These are phyloP conservation scores for Neotoma lepida DNA, from an alignment of 2,113 vertebrate genomes.

Conservation along the genomic window DNA sequence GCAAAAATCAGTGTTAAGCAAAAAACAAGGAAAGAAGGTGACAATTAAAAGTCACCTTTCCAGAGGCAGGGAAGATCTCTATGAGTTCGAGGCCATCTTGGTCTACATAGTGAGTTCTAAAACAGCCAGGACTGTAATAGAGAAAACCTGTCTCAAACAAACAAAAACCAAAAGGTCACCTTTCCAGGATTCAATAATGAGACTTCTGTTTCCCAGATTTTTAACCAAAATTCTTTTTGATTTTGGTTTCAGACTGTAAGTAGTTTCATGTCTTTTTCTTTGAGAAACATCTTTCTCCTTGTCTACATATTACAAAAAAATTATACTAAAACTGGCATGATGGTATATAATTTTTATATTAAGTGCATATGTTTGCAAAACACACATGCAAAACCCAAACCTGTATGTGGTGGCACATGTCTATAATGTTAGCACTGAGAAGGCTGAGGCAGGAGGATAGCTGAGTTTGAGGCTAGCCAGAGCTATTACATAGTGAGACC, in stretches of 20 bases:
- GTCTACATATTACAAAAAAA: neutral
- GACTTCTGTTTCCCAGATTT: slow-evolving; percentile 49
- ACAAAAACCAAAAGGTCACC: neutral
- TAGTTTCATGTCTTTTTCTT: slow-evolving; percentile 52
- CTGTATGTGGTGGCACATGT: neutral
- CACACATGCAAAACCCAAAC: neutral
- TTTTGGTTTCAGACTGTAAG: slow-evolving; percentile 47
- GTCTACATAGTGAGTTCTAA: neutral
- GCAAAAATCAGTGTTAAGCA: slow-evolving; percentile 20
- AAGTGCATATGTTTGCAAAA: neutral
- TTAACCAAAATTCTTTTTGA: slow-evolving; percentile 44
- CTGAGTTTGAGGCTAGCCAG: neutral
- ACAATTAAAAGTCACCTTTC: slow-evolving; percentile 31
- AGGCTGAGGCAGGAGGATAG: neutral
- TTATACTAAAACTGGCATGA: slow-evolving; percentile 27
- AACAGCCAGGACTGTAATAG: neutral
- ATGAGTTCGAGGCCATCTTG: neutral
- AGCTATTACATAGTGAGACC: neutral
- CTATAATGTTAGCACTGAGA: neutral
- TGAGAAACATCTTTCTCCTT: slow-evolving; percentile 52
- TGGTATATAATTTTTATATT: neutral
- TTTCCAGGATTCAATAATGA: slow-evolving; percentile 14
- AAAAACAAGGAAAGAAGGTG: neutral
- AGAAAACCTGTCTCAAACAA: neutral
- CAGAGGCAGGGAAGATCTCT: neutral